Base-by-base conservation (phyloP, 2,113 vertebrate species). In the Condylura cristata region DNA sequence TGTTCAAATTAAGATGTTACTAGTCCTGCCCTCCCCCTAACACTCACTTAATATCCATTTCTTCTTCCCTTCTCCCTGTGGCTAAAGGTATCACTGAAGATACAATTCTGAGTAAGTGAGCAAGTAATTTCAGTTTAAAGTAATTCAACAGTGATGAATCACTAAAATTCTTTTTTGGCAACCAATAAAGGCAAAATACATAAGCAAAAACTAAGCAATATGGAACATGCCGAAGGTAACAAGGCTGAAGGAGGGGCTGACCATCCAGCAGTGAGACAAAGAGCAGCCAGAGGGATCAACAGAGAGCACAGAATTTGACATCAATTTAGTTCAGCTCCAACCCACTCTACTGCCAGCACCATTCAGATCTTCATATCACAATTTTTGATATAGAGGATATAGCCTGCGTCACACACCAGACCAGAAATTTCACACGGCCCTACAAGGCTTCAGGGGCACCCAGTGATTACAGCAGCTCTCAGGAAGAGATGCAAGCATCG, bases 1-100 rank as follows among this genome's bases (percentile, higher is more conserved):
- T 48, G 26, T 8, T 48, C 76, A 10, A 76, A 46, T 76, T 41
- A 39, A 48, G 26, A 13, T 60, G 2, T 8, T 34, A 53, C 26
- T 44, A n/a, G 10, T 13, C 17, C 10, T 9, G 22, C 34, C 10
- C 6, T 12, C 0, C 8, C 4, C 60, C 10, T 5, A 14, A 10
- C 46, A 78, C 37, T 37, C 41, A 79, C n/a, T 41, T 9, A 39
- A 41, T 13, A 6, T 8, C 11, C 5, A 4, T 58, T 17, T 41
- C 20, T 56, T 60, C 3, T 37, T 51, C 16, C 8, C 13, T 71
- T 32, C 14, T 20, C 28, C 44, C 63, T 41, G 9, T 65, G 6
- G 28, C 30, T 41, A 20, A 74, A 39, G 12, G 17, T 51, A 66
- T 58, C 8, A 13, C 18, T 70, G 9, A 39, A 79, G 37, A 24